Evolutionary conservation across 2,113 vertebrate species (phyloP).

Genomic region (Equus quagga): DNA sequence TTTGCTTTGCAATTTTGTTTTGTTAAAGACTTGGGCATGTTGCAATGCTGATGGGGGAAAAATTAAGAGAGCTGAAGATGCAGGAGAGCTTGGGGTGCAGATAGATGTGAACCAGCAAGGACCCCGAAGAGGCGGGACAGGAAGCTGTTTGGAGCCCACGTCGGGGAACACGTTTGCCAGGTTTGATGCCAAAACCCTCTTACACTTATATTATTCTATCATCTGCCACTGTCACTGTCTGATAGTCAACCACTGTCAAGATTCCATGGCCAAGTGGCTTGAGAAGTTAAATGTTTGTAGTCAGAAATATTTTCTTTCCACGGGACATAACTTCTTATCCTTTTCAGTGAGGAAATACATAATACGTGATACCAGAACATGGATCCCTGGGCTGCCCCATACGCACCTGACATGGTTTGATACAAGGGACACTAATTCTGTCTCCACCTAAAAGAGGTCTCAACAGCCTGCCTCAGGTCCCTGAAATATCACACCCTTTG

Average conservation of each 20-base stretch:
- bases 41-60: neutral
- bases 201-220: neutral
- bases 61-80: neutral
- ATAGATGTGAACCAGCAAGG: neutral
- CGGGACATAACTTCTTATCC: neutral
- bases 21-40: neutral
- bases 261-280: neutral
- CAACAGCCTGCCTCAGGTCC: neutral
- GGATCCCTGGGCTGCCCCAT: neutral
- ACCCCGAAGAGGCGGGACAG: neutral
- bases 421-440: neutral
- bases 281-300: neutral
- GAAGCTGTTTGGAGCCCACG: neutral
- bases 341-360: neutral
- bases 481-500: neutral
- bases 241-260: neutral
- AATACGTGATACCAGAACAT: neutral
- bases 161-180: neutral
- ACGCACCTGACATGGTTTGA: neutral
- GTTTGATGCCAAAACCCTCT: neutral
- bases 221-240: neutral
- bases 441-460: neutral
- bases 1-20: neutral
- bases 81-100: neutral
- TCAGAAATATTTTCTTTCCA: neutral